A percentile compares a stretch with the other conserved stretches of the same genome.
Evolutionary conservation across 1,140 invertebrate genomes (phyloP).

Genomic region (Lithobius niger): DNA sequence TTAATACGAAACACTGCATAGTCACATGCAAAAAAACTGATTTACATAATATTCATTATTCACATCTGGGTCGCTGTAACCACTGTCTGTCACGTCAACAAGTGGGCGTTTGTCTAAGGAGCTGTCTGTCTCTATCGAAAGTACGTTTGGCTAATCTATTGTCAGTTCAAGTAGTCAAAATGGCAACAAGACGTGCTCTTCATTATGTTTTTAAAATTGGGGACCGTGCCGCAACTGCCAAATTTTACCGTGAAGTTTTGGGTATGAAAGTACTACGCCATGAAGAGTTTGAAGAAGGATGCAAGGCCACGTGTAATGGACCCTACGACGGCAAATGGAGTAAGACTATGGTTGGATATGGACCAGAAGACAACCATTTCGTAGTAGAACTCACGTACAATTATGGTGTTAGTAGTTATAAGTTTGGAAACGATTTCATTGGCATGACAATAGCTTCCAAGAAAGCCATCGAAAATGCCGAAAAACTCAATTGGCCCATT

Average conservation of each 20-base stretch:
- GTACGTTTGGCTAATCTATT: constrained; percentile 7
- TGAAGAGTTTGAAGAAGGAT: constrained; percentile 93
- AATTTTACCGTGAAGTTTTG: constrained; percentile 77
- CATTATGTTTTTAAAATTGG: constrained; percentile 94
- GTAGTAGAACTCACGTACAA: constrained; percentile 96
- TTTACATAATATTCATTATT: no score
- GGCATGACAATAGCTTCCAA: constrained; percentile 65
- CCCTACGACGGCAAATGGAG: constrained; percentile 96
- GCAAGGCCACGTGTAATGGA: constrained; percentile 91
- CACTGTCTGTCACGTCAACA: no score
- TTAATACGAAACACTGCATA: no score
- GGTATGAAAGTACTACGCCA: constrained; percentile 93
- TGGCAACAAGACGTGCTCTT: constrained; percentile 48
- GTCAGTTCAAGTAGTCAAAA: constrained; percentile 10
- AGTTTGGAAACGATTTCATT: constrained; percentile 75
- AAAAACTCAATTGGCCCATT: constrained; percentile 47
- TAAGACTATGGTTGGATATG: constrained; percentile 98
- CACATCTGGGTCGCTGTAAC: no score
- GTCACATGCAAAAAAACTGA: no score
- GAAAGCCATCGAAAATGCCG: constrained; percentile 56
- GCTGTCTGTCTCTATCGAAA: constrained; percentile 5
- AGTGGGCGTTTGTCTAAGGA: no score
- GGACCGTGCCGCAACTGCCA: constrained; percentile 62
- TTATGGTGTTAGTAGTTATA: constrained; percentile 78
- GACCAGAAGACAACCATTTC: constrained; percentile 87